A percentile compares a stretch with the other conserved stretches of the same genome.
Conservation (phyloP, 2,113 vertebrate species). For the Psammodynastes pulverulentus region DNA sequence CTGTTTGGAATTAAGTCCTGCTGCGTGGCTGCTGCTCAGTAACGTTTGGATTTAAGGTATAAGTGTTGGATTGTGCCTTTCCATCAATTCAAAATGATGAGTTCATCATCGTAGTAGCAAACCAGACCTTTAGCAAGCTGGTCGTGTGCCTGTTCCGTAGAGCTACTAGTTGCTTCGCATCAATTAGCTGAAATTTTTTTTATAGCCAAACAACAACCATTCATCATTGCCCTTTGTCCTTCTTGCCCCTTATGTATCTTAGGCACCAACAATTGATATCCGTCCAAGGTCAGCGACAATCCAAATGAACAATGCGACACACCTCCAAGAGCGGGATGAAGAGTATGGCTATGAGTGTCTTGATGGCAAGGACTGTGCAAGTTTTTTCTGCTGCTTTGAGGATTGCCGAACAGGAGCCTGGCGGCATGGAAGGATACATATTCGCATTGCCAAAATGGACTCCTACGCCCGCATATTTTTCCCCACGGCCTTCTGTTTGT, state of each 20-base stretch:
- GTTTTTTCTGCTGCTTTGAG: constrained; percentile 99
- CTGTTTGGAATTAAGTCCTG: constrained; percentile 48
- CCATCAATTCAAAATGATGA: constrained; percentile 32
- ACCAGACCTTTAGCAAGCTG: constrained; percentile 45
- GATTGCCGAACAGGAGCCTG: constrained; percentile 97
- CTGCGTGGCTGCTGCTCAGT: constrained; percentile 44
- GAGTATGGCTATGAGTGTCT: constrained; percentile 98
- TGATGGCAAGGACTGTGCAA: constrained; percentile 98
- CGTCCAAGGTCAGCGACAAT: constrained; percentile 95
- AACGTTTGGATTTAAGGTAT: neutral
- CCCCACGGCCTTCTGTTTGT: constrained; percentile 95
- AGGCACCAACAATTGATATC: constrained; percentile 98
- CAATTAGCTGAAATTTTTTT: constrained; percentile 5
- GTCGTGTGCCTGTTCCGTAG: constrained; percentile 20
- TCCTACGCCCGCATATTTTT: constrained; percentile 97
- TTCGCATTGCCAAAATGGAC: constrained; percentile 97
- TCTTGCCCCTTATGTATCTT: constrained; percentile 32
- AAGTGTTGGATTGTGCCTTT: neutral
- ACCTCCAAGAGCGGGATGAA: constrained; percentile 96
- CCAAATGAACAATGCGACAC: constrained; percentile 99
- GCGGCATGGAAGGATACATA: constrained; percentile 95
- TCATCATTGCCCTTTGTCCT: constrained; percentile 20
- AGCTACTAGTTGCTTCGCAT: constrained; percentile 10
- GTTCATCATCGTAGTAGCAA: constrained; percentile 38
- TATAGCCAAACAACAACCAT: neutral